Conservation (phyloP, 1,140 invertebrate species). For the Globodera rostochiensis region DNA sequence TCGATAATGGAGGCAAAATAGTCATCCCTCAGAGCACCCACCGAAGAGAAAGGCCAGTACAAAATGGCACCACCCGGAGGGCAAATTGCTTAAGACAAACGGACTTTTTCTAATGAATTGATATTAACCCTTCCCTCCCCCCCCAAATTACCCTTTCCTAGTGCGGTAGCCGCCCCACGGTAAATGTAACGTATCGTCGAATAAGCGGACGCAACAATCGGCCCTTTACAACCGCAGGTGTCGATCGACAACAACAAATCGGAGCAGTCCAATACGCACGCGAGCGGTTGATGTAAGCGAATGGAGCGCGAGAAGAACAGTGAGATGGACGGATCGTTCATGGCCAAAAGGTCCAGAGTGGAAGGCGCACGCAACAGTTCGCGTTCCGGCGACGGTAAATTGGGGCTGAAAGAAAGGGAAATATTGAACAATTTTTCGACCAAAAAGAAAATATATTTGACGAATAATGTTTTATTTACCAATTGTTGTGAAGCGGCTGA, state of each 20-base stretch:
- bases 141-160: neutral
- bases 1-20: conserved; percentile 38
- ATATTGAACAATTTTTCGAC: neutral
- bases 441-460: conserved; percentile 4
- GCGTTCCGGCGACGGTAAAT: neutral
- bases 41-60: conserved; percentile 28
- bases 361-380: conserved; percentile 29
- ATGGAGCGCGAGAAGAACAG: conserved; percentile 19
- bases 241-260: conserved; percentile 26
- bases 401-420: neutral
- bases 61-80: conserved; percentile 32
- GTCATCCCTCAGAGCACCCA: conserved; percentile 35
- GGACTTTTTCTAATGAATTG: neutral
- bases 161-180: conserved; percentile 18
- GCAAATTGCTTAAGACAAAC: conserved; percentile 26
- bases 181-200: conserved; percentile 37
- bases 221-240: neutral
- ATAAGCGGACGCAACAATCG: conserved; percentile 24
- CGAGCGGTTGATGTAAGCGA: neutral
- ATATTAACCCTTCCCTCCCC: neutral
- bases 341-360: conserved; percentile 29
- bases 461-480: neutral
- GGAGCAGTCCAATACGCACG: conserved; percentile 32
- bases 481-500: conserved; percentile 13
- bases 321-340: conserved; percentile 28